phyloP scores from a whole-genome alignment of 2,113 vertebrate genomes.

The Calyptomena viridis region DNA sequence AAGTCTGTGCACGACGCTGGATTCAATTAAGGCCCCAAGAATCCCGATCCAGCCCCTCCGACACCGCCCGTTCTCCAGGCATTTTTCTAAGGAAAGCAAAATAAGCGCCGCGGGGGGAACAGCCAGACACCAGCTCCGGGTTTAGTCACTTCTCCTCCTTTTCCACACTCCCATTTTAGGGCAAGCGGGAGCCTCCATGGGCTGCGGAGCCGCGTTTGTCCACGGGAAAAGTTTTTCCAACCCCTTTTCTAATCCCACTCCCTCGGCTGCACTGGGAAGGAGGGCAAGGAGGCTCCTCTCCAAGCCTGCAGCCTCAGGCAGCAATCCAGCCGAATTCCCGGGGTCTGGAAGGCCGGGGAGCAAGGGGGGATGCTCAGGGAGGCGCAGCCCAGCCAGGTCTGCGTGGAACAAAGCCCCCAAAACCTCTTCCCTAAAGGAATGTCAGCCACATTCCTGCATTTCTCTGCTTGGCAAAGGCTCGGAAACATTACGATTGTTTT shows the following conservation, averaged over 20 bases:
- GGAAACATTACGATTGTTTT: neutral
- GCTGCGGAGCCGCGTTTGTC: rapidly evolving
- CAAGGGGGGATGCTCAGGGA: rapidly evolving
- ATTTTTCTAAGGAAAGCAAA: neutral
- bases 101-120: neutral
- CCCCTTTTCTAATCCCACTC: neutral
- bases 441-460: neutral
- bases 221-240: neutral
- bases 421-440: neutral
- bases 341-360: neutral
- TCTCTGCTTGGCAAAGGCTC: neutral
- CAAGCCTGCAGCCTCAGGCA: neutral
- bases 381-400: neutral
- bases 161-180: neutral
- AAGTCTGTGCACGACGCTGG: neutral
- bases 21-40: neutral
- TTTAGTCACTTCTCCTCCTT: neutral
- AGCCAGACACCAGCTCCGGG: neutral
- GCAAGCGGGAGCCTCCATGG: neutral
- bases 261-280: neutral
- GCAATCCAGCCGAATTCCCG: neutral
- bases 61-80: neutral
- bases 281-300: neutral
- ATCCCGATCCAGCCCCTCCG: neutral
- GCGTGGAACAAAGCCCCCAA: neutral